Conservation (phyloP, 2,797 vertebrate species). For the Steatocranus sp. region DNA sequence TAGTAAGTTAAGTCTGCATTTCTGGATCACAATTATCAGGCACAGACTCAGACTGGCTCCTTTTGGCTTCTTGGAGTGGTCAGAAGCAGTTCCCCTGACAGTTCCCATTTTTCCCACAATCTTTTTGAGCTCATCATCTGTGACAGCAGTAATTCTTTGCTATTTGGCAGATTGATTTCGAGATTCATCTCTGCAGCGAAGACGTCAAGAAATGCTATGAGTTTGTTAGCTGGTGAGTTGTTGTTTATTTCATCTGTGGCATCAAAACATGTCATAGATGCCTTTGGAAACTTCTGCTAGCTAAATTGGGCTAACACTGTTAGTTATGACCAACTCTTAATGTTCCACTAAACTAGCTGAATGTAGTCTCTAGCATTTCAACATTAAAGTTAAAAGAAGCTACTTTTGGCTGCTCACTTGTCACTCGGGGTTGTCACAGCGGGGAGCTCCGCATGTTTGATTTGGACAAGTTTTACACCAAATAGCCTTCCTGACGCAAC, state of each 20-base stretch:
- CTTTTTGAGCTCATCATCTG: not conserved
- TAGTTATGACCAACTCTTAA: not conserved
- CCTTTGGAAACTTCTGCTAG: not conserved
- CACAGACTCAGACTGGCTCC: not conserved
- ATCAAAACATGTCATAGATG: not conserved
- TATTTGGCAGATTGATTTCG: not conserved
- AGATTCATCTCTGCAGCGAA: not conserved
- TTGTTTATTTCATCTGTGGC: not conserved
- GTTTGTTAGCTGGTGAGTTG: not conserved
- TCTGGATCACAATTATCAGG: not conserved
- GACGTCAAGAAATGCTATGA: not conserved
- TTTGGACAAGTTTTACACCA: not conserved
- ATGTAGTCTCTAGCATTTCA: not conserved
- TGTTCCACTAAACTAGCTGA: not conserved
- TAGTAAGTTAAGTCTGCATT: not conserved
- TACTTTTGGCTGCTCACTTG: not conserved
- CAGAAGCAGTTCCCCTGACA: not conserved
- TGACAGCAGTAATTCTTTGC: not conserved
- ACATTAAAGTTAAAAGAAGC: not conserved
- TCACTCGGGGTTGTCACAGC: not conserved
- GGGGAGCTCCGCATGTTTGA: not conserved
- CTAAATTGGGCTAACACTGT: not conserved
- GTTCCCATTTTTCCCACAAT: not conserved
- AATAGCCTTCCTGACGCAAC: not conserved
- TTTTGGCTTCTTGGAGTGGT: not conserved